Base-by-base conservation (phyloP, 2,797 vertebrate genomes). In the Limosa lapponica region DNA sequence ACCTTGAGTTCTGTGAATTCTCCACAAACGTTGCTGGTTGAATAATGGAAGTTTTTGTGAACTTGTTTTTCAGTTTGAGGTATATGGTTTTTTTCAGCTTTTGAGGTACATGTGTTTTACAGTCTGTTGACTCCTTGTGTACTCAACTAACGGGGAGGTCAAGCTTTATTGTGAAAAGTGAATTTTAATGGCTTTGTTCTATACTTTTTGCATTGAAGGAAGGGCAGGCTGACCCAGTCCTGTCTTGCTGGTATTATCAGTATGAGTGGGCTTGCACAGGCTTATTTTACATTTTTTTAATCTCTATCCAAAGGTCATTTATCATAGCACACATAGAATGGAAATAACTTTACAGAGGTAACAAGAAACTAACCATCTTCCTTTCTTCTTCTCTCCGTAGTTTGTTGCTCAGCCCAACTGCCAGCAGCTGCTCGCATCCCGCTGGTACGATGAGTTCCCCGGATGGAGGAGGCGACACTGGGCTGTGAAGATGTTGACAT, bases 371-470 rank as follows among this genome's bases (percentile, higher is more conserved):
- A 89, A 96, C 44, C 20, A 2, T 93, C 71, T 90, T 61, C 65
- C 59, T 96, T 94, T 92, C 46, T 78, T 97, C 43, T 96, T 98
- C 71, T 97, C 91, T 74, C 64, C 77, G 37, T 89, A 99, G 99
- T 99, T 99, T 97, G 99, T 99, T 77, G 99, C 99, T 85, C 99
- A 99, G 97, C 99, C 99, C 66, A 99, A 99, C 94, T 99, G 99
- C 97, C 99, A 99, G 97, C 99, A 99, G 97, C 98, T 99, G 95
- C 98, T 99, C 11, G 99, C 99, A 0, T 99, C 99, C 49, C 99
- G 99, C 67, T 99, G 99, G 99, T 99, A 99, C 1, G 99, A 99
- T 10, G 99, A 99, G 97, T 99, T 99, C 87, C 99, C 99, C 0
- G 99, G 99, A 94, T 99, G 99, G 99, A 98, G 99, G 96, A 98